These are phyloP conservation scores for Tragelaphus strepsiceros DNA, from an alignment of 2,113 vertebrate genomes.

Conservation along the genomic window DNA sequence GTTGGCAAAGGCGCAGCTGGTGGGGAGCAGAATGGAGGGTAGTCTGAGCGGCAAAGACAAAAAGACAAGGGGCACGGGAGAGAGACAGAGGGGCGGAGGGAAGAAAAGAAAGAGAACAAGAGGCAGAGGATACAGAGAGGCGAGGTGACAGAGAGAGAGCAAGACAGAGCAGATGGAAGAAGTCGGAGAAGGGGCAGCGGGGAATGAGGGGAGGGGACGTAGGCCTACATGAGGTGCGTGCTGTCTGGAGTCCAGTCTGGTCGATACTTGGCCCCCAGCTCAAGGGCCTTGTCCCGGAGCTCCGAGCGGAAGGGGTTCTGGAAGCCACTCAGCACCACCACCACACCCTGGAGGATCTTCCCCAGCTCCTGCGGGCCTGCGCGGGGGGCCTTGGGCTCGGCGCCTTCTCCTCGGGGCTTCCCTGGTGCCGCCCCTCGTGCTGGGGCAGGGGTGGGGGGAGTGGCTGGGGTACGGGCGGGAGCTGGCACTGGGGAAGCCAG, in stretches of 20 bases:
- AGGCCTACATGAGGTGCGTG: conserved; percentile 91
- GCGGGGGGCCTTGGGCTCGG: conserved; percentile 30
- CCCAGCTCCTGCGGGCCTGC: conserved; percentile 38
- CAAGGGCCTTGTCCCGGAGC: conserved; percentile 90
- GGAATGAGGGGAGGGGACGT: rapidly evolving
- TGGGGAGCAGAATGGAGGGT: background rate
- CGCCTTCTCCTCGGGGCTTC: conserved; percentile 30
- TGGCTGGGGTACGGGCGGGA: background rate
- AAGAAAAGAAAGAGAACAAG: background rate
- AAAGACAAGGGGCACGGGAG: background rate
- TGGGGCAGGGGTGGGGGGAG: conserved; percentile 21
- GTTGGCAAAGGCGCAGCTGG: conserved; percentile 93
- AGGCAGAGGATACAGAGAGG: background rate
- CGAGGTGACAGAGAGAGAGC: background rate
- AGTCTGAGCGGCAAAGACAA: background rate
- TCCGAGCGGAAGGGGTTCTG: conserved; percentile 92
- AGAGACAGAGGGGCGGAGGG: background rate
- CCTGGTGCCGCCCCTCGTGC: conserved; percentile 66
- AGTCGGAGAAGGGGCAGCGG: rapidly evolving
- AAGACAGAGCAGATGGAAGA: background rate
- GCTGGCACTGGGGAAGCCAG: conserved; percentile 30
- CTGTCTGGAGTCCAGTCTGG: conserved; percentile 89
- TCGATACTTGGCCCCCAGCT: conserved; percentile 90
- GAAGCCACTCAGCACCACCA: conserved; percentile 93
- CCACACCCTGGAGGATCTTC: conserved; percentile 86